phyloP scores from a whole-genome alignment of 2,888 invertebrate species.

The Acleris laterana region DNA sequence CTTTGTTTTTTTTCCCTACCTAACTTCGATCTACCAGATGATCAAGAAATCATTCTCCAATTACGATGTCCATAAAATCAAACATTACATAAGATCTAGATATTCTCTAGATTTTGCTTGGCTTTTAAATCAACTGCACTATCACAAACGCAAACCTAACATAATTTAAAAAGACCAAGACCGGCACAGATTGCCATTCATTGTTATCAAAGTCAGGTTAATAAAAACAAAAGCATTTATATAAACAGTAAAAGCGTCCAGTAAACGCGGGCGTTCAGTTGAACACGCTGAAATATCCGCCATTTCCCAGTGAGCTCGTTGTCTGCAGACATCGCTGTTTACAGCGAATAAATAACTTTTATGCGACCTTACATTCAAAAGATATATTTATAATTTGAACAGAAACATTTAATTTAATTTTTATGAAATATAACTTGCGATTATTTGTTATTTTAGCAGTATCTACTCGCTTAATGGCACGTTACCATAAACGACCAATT shows the following conservation, averaged over 20 bases:
- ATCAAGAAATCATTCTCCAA: too few relatives aligned
- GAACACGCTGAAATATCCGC: conserved; percentile 13
- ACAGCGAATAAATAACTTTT: conserved; percentile 9
- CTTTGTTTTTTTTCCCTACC: too few relatives aligned
- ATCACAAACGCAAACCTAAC: too few relatives aligned
- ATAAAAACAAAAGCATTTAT: not conserved
- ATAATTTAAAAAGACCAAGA: too few relatives aligned
- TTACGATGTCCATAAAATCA: too few relatives aligned
- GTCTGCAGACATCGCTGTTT: conserved; percentile 21
- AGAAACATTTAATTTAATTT: too few relatives aligned
- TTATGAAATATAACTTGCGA: not conserved
- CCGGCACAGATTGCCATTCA: not conserved
- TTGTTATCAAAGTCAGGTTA: not conserved
- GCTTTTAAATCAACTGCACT: too few relatives aligned
- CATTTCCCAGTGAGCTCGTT: conserved; percentile 20
- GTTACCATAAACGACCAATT: too few relatives aligned
- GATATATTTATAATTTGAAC: not conserved
- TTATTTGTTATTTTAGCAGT: not conserved
- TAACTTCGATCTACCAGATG: too few relatives aligned
- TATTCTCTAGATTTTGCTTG: too few relatives aligned
- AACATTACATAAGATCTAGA: too few relatives aligned
- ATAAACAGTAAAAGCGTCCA: not conserved
- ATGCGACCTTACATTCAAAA: conserved; percentile 10
- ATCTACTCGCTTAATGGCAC: too few relatives aligned
- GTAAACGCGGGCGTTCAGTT: not conserved